phyloP scores from a whole-genome alignment of 2,888 invertebrate genomes.

The Tubiluchus corallicola region DNA sequence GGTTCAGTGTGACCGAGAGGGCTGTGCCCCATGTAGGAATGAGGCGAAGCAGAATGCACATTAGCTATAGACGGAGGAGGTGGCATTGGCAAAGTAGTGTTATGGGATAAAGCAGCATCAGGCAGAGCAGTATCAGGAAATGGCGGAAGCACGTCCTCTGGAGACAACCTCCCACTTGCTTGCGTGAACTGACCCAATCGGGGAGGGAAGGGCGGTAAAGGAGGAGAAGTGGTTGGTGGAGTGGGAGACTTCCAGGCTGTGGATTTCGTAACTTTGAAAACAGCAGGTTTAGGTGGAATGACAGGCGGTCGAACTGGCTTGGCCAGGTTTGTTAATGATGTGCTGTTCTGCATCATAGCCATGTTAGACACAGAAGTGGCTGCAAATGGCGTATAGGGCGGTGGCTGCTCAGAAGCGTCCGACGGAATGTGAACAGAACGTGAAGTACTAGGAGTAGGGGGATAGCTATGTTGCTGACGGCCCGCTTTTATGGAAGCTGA shows the following conservation, averaged over 20 bases:
- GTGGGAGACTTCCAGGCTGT: background rate
- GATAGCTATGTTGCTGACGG: background rate
- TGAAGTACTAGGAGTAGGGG: background rate
- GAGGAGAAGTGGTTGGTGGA: background rate
- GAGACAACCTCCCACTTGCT: background rate
- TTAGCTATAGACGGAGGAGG: background rate
- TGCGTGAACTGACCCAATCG: no score
- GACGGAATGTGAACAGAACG: background rate
- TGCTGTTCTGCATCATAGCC: background rate
- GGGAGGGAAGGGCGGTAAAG: background rate
- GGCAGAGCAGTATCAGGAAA: background rate
- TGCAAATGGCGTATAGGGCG: background rate
- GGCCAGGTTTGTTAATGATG: background rate
- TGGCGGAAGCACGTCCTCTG: background rate
- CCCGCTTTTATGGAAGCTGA: background rate
- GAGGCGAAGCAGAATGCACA: no score
- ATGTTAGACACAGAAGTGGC: conserved; percentile 1
- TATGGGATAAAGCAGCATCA: background rate
- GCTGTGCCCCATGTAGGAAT: no score
- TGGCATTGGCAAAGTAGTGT: background rate
- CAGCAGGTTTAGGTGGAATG: background rate
- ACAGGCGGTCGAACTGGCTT: background rate
- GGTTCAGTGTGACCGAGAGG: no score
- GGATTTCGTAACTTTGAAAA: background rate
- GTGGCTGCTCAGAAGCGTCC: conserved; percentile 1